Base-by-base conservation (phyloP, 2,797 vertebrate species). In the Sphenopsis melanotis region DNA sequence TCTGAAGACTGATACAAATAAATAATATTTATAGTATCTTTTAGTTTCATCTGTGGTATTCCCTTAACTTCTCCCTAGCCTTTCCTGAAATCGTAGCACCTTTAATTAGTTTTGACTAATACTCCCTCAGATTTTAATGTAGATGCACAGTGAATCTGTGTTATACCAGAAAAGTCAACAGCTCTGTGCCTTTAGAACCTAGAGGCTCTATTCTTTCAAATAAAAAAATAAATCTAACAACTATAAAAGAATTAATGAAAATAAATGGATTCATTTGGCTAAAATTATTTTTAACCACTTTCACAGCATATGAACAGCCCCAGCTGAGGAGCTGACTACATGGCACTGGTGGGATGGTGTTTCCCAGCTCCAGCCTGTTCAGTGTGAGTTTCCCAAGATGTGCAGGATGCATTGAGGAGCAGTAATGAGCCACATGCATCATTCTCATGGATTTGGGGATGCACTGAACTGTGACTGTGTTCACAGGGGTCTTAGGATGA, bases 11-110 rank as follows among this genome's bases (percentile, higher is more conserved):
- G 32, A 68, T 75, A 9, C 22, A 91, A 96, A 94, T 90, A 93
- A 93, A 94, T 29, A 79, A 56, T 66, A 87, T 92, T 96, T 83
- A 80, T 71, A 89, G 11, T 83, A 83, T 2, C 21, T 86, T 93
- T 60, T 60, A 5, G 9, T 76, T 83, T 84, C 7, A 52, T 19
- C 50, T 30, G 29, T 30, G 29, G 50, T 52, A 30, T 52, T 52
- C 17, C 20, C 27, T 70, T n/a, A n/a, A 8, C 34, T 74, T 84
- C 27, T 79, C 20, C 49, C 37, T 21, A 52, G 18, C 12, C 19
- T 36, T 53, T 85, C 24, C 39, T 72, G 36, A 17, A 41, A 42
- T 55, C 3, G 3, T 27, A 57, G 3, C 29, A 53, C 26, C n/a
- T 66, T 76, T 50, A 46, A 32, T 70, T 34, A 83, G 3, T 66